Percentiles rank a stretch among this genome's conserved stretches.
These are phyloP conservation scores for Eristalis intricaria DNA, from an alignment of 2,888 invertebrate genomes.

Conservation along the genomic window DNA sequence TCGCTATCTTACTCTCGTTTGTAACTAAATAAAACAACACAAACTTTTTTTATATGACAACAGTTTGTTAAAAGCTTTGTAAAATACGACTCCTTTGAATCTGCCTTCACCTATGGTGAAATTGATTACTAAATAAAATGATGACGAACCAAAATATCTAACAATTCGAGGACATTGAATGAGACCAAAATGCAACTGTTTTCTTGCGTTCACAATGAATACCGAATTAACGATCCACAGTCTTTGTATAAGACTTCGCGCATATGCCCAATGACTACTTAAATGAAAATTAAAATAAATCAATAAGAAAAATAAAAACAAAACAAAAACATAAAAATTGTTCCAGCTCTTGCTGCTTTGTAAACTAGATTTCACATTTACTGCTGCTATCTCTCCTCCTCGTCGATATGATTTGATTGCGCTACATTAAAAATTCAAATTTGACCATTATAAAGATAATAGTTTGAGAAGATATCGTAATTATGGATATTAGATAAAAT, in stretches of 20 bases:
- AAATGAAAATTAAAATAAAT: neutral
- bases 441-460: slow-evolving; percentile 63
- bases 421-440: slow-evolving; percentile 69
- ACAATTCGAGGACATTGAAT: too few relatives aligned
- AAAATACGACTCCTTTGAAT: too few relatives aligned
- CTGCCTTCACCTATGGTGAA: too few relatives aligned
- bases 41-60: too few relatives aligned
- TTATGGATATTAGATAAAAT: slow-evolving; percentile 70
- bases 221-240: too few relatives aligned
- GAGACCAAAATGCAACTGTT: too few relatives aligned
- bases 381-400: slow-evolving; percentile 24
- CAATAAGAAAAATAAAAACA: slow-evolving; percentile 5
- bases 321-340: slow-evolving; percentile 7
- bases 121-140: too few relatives aligned
- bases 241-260: neutral
- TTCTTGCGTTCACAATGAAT: too few relatives aligned
- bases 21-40: too few relatives aligned
- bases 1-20: too few relatives aligned
- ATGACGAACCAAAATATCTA: too few relatives aligned
- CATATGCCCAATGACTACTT: slow-evolving; percentile 1
- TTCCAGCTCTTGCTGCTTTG: slow-evolving; percentile 6
- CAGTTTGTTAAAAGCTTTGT: too few relatives aligned
- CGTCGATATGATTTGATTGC: slow-evolving; percentile 66
- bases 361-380: slow-evolving; percentile 69
- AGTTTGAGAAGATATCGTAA: slow-evolving; percentile 66